Evolutionary conservation across 2,797 vertebrate genomes (phyloP).

Genomic region (Ibycter americanus): DNA sequence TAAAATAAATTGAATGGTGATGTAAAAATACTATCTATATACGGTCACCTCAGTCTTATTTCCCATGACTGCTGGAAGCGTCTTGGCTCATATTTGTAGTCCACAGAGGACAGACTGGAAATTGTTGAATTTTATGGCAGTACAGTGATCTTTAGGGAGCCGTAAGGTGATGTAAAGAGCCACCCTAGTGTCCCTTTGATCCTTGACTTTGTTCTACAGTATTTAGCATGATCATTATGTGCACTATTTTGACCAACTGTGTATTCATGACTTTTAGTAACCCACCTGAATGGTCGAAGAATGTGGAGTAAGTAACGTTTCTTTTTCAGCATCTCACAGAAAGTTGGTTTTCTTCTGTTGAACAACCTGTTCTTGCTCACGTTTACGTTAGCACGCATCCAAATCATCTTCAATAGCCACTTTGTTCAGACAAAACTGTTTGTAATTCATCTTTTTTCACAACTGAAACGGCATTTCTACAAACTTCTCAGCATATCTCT

Average conservation of each 20-base stretch:
- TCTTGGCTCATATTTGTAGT: not conserved
- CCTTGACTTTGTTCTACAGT: slow-evolving; percentile 85
- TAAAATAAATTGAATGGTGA: not conserved
- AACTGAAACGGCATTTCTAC: not conserved
- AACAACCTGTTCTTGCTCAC: fast-evolving
- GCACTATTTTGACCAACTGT: slow-evolving; percentile 99
- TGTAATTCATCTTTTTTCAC: not conserved
- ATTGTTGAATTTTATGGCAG: not conserved
- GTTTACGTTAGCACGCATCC: fast-evolving
- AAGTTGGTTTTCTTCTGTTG: not conserved
- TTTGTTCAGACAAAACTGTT: not conserved
- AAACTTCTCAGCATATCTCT: not conserved
- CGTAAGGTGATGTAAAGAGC: not conserved
- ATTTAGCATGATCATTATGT: slow-evolving; percentile 99
- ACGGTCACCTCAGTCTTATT: fast-evolving
- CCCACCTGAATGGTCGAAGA: slow-evolving; percentile 98
- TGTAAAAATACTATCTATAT: not conserved
- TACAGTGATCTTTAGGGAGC: not conserved
- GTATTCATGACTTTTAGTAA: slow-evolving; percentile 99
- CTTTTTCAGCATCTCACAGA: not conserved
- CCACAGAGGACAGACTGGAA: not conserved
- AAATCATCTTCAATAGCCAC: fast-evolving
- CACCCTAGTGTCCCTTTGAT: not conserved
- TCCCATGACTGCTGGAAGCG: not conserved
- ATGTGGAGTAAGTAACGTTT: slow-evolving; percentile 95